Conservation (phyloP, 2,888 invertebrate genomes). For the Eudasyphora cyanicolor region DNA sequence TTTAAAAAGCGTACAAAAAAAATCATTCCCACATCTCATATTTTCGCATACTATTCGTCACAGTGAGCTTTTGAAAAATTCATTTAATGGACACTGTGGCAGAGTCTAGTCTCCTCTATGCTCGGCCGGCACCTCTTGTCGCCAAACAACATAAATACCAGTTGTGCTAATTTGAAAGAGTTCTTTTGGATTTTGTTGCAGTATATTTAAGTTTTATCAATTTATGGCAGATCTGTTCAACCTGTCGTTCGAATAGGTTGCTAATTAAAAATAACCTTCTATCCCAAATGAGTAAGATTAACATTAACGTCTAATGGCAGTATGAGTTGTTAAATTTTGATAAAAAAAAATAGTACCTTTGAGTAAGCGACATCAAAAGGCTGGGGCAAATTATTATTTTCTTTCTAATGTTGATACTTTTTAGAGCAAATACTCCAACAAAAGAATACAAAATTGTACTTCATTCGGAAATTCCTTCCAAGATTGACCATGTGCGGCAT, state of each 20-base stretch:
- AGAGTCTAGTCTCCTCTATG: not conserved
- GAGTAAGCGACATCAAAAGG: too few species aligned
- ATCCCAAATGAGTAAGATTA: too few species aligned
- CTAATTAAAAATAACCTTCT: too few species aligned
- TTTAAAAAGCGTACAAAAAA: conserved; percentile 33
- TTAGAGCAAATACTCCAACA: too few species aligned
- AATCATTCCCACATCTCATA: conserved; percentile 63
- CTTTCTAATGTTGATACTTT: too few species aligned
- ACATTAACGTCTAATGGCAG: too few species aligned
- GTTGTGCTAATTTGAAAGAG: conserved; percentile 59
- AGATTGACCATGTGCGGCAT: too few species aligned
- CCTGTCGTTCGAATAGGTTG: not conserved
- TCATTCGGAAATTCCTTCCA: too few species aligned
- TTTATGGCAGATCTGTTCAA: conserved; percentile 33
- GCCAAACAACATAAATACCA: conserved; percentile 5
- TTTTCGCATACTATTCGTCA: conserved; percentile 55
- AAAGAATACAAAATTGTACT: too few species aligned
- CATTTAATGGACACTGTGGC: not conserved
- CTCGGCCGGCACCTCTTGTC: conserved; percentile 22
- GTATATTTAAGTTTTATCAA: conserved; percentile 54
- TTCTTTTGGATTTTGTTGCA: conserved; percentile 44
- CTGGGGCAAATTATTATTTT: too few species aligned
- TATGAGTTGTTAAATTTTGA: too few species aligned
- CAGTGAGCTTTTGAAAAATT: conserved; percentile 52
- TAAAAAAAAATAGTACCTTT: too few species aligned